These are phyloP conservation scores for Phoeniculus purpureus DNA, from an alignment of 2,797 vertebrate species.

Conservation along the genomic window DNA sequence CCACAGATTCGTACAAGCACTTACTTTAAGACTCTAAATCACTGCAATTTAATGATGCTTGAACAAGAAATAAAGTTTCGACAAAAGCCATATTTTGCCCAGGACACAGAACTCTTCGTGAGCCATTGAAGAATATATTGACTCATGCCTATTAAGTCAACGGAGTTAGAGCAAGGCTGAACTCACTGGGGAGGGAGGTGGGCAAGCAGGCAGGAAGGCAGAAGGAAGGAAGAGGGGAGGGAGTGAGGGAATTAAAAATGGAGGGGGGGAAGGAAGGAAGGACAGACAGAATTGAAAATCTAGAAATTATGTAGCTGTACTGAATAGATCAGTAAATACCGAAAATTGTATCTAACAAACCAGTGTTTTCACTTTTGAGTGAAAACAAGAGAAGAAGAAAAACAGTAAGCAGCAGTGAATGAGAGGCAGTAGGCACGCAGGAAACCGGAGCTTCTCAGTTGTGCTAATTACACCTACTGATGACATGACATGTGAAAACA, in stretches of 20 bases:
- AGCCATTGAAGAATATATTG: not conserved
- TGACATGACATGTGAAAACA: not conserved
- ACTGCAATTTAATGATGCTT: not conserved
- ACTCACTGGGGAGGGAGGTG: not conserved
- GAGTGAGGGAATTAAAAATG: too few relatives aligned
- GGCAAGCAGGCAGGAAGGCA: not conserved
- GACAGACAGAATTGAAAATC: not conserved
- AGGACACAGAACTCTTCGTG: not conserved
- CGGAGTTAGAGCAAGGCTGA: not conserved
- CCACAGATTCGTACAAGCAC: not conserved
- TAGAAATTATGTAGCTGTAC: not conserved
- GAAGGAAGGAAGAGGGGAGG: not conserved
- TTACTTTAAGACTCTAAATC: not conserved
- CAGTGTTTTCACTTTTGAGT: not conserved
- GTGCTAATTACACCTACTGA: not conserved
- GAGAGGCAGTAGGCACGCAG: not conserved
- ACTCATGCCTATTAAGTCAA: not conserved
- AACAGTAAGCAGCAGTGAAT: not conserved
- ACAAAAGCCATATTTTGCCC: not conserved
- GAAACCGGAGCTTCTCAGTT: not conserved
- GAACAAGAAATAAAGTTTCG: not conserved
- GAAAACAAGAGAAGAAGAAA: not conserved
- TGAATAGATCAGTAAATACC: not conserved
- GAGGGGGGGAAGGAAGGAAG: not conserved
- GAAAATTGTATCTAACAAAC: not conserved